Conservation (phyloP, 2,797 vertebrate genomes). For the Poecilia picta region DNA sequence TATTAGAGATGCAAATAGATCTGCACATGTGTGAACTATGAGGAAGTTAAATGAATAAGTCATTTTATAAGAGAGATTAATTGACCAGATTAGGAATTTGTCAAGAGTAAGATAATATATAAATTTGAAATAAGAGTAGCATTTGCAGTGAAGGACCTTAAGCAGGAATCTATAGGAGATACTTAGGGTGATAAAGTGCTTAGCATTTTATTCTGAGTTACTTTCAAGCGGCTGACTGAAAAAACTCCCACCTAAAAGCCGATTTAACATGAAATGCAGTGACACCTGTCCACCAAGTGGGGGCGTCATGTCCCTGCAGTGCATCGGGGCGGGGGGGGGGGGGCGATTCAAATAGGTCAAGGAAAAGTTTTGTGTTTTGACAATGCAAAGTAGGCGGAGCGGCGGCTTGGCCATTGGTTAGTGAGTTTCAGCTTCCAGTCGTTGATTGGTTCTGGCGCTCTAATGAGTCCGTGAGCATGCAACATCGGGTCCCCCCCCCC, state of each 20-base stretch:
- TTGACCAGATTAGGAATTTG: not conserved
- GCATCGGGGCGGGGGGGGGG: conserved; percentile 44
- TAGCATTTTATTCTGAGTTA: not conserved
- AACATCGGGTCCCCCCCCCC: conserved; percentile 54
- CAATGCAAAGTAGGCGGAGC: conserved; percentile 73
- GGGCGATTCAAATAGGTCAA: conserved; percentile 68
- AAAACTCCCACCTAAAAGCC: not conserved
- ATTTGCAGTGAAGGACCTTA: not conserved
- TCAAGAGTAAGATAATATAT: not conserved
- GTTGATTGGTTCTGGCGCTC: conserved; percentile 74
- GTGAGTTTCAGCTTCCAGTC: conserved; percentile 59
- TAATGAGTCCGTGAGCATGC: conserved; percentile 63
- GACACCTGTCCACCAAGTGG: conserved; percentile 45
- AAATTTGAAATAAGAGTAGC: not conserved
- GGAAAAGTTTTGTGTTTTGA: conserved; percentile 84
- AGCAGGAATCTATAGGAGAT: not conserved
- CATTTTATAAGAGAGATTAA: not conserved
- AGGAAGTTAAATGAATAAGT: conserved; percentile 15
- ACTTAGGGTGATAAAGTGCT: not conserved
- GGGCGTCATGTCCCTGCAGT: conserved; percentile 74
- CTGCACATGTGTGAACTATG: conserved; percentile 30
- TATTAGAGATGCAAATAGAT: conserved; percentile 71
- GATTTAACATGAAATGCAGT: conserved; percentile 28
- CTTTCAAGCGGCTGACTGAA: not conserved
- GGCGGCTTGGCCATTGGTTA: conserved; percentile 70